These are phyloP conservation scores for Eupleurogrammus muticus DNA, from an alignment of 2,797 vertebrate species.

Conservation along the genomic window DNA sequence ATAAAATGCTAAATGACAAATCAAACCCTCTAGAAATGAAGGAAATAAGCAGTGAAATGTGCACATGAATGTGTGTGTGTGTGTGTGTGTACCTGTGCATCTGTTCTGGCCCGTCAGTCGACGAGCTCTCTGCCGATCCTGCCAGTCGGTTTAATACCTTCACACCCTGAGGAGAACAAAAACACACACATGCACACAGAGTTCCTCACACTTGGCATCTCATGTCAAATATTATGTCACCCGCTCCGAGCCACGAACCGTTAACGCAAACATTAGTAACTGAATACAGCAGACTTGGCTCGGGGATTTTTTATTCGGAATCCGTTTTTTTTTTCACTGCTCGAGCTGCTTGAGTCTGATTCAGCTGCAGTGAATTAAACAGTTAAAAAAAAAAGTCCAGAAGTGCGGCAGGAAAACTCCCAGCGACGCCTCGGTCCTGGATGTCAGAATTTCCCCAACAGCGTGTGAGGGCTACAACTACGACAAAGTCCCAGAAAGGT, in stretches of 20 bases:
- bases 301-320: constrained; percentile 39
- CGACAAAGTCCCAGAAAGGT: background rate
- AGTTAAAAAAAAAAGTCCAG: constrained; percentile 21
- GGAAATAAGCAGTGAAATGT: background rate
- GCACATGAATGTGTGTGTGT: constrained; percentile 26
- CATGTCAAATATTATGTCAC: constrained; percentile 74
- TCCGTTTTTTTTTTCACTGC: constrained; percentile 26
- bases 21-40: background rate
- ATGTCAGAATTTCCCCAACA: constrained; percentile 6
- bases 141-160: constrained; percentile 91
- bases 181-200: constrained; percentile 44
- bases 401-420: background rate
- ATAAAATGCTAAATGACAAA: background rate
- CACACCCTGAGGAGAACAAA: constrained; percentile 71
- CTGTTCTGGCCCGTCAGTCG: constrained; percentile 89
- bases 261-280: constrained; percentile 64
- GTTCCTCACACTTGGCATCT: constrained; percentile 70
- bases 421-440: constrained; percentile 1
- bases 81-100: constrained; percentile 85
- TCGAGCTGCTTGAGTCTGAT: constrained; percentile 40
- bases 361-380: constrained; percentile 53
- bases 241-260: constrained; percentile 41
- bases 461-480: background rate
- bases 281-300: constrained; percentile 59
- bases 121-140: constrained; percentile 77